A percentile compares a stretch with the other conserved stretches of the same genome.
phyloP scores from a whole-genome alignment of 2,888 invertebrate genomes.

The Sturmia bella region DNA sequence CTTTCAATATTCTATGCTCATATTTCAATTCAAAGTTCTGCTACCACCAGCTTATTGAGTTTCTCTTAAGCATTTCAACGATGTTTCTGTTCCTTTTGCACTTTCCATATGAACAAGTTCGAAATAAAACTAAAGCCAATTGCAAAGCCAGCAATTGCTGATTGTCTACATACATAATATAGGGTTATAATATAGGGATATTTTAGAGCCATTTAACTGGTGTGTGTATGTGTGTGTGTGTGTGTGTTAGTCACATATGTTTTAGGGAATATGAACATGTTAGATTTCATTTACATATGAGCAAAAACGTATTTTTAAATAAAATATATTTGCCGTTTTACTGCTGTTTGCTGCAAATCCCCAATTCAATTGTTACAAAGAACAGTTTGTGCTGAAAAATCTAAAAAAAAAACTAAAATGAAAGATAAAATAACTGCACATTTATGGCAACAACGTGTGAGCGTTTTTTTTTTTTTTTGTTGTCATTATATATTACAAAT shows the following conservation, averaged over 20 bases:
- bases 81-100: not conserved
- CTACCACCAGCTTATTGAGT: not conserved
- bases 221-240: not conserved
- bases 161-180: slow-evolving; percentile 21
- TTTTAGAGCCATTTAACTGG: not conserved
- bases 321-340: slow-evolving; percentile 6
- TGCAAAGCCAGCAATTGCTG: slow-evolving; percentile 26
- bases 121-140: slow-evolving; percentile 7
- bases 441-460: slow-evolving; percentile 43
- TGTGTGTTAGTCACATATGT: slow-evolving; percentile 30
- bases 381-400: not conserved
- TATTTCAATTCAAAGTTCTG: not conserved
- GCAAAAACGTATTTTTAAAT: slow-evolving; percentile 37
- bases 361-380: slow-evolving; percentile 55
- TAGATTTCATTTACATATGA: slow-evolving; percentile 43
- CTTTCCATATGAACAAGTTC: slow-evolving; percentile 49
- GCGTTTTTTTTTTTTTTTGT: not conserved
- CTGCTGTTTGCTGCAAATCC: slow-evolving; percentile 21
- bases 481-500: slow-evolving; percentile 11
- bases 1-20: not conserved
- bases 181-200: not conserved
- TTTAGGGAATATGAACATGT: not conserved
- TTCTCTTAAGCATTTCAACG: slow-evolving; percentile 35
- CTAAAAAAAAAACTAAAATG: not conserved
- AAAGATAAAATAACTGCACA: slow-evolving; percentile 41